phyloP scores from a whole-genome alignment of 1,140 invertebrate species.

The Drosophila kurseongensis region DNA sequence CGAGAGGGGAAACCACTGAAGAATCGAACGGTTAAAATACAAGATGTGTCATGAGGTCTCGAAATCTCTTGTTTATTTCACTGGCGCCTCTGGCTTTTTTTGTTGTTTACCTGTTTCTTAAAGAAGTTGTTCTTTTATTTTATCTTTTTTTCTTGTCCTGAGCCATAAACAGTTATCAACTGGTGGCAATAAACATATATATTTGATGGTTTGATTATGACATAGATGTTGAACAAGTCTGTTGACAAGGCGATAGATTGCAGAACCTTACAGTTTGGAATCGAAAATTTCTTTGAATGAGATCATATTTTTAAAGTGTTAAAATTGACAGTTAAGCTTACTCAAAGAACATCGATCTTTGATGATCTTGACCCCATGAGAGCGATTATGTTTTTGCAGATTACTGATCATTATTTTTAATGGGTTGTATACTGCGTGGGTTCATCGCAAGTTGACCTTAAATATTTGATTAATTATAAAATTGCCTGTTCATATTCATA shows the following conservation, averaged over 20 bases:
- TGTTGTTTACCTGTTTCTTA: slow-evolving; percentile 29
- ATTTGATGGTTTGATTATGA: slow-evolving; percentile 17
- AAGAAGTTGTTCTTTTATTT: slow-evolving; percentile 7
- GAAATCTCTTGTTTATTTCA: slow-evolving; percentile 17
- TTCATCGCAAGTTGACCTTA: background rate
- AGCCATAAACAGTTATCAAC: slow-evolving; percentile 40
- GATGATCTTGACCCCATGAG: slow-evolving; percentile 9
- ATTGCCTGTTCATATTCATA: background rate
- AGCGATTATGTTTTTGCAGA: background rate
- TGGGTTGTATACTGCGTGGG: background rate
- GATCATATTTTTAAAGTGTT: slow-evolving; percentile 10
- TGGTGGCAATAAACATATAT: slow-evolving; percentile 18
- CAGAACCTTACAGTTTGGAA: background rate
- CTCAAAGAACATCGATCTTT: slow-evolving; percentile 1
- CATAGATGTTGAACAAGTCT: slow-evolving; percentile 17
- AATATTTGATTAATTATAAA: slow-evolving; percentile 3
- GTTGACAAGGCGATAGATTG: slow-evolving; percentile 8
- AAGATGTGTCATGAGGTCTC: slow-evolving; percentile 39
- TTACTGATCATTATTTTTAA: slow-evolving; percentile 1
- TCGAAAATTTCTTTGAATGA: background rate
- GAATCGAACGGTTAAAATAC: slow-evolving; percentile 42
- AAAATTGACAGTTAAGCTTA: background rate
- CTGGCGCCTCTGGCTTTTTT: slow-evolving; percentile 32
- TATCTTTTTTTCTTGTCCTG: background rate
- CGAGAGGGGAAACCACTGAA: background rate